A percentile compares a stretch with the other conserved stretches of the same genome.
Evolutionary conservation across 2,113 vertebrate genomes (phyloP).

Genomic region (Acrocephalus arundinaceus): DNA sequence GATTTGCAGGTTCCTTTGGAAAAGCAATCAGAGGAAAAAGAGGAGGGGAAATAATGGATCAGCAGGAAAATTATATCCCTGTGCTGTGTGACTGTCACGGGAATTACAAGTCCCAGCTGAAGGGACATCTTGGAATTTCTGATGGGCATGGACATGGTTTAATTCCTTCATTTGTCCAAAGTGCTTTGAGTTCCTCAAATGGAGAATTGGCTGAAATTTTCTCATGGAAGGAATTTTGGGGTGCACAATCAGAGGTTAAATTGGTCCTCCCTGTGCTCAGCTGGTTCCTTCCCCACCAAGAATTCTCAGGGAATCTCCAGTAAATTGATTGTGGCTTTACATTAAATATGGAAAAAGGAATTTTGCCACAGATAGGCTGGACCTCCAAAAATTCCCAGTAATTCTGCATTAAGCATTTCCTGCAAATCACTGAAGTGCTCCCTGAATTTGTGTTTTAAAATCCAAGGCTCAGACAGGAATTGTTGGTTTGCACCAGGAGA

Average conservation of each 20-base stretch:
- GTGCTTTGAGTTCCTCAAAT: background rate
- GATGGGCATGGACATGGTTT: background rate
- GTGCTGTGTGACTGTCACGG: no score
- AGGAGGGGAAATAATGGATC: accelerated
- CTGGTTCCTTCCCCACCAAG: background rate
- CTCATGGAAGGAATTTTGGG: background rate
- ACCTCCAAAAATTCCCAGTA: no score
- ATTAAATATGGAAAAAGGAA: background rate
- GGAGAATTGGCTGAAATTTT: background rate
- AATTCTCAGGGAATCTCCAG: background rate
- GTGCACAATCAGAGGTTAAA: background rate
- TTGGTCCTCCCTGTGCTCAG: background rate
- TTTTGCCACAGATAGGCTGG: no score
- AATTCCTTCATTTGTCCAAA: background rate
- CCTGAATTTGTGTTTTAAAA: background rate
- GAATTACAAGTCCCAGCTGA: background rate
- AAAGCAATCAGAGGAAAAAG: background rate
- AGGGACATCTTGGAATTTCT: background rate
- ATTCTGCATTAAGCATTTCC: no score
- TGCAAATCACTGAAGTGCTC: background rate
- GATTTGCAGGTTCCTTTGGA: background rate
- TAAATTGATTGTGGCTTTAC: accelerated
- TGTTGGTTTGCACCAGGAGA: background rate
- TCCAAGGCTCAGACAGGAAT: background rate
- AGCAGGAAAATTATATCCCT: accelerated